Evolutionary conservation across 2,797 vertebrate species (phyloP), one percentile per base, ranked within the genome.

Genomic region (Discoglossus pictus): DNA sequence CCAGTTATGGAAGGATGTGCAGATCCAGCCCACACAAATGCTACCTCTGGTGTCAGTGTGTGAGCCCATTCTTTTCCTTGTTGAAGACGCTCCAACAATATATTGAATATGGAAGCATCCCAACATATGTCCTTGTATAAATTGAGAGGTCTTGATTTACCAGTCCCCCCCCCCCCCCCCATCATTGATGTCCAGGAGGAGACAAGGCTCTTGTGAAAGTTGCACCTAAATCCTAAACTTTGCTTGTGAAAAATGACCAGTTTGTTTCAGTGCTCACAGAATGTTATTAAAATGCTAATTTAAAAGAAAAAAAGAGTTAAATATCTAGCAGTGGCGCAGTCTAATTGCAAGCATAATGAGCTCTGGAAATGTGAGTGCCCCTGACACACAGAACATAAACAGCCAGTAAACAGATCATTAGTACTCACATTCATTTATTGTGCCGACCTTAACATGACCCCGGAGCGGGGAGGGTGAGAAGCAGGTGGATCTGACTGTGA

Each of bases 361-460:
- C 86, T 90, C 85, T 84, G 84, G 85, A 87, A 86, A 88, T 87
- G 87, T 85, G 86, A 83, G 75, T 84, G 86, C 88, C 88, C 88
- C 87, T 85, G 88, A 90, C 88, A 89, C 88, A 65, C 85, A 76
- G 84, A 86, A 87, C 86, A 88, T 88, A 87, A 89, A 87, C 83
- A 87, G 89, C 84, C 76, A 81, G 85, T 86, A 85, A 86, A 84
- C 86, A 89, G 77, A 86, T 88, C 87, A 87, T 88, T 88, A 89
- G 84, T 82, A 82, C 81, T 79, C 73, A 15, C 81, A 78, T 87
- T 88, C 88, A 92, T 92, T 92, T 92, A 91, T 91, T 89, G 87
- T 88, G 79, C 85, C 94, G 94, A 94, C 95, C 95, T 93, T 91
- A 85, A 84, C 75, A 82, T 95, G 92, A 97, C 94, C 93, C 92